Evolutionary conservation across 2,888 invertebrate species (phyloP), one percentile per base, ranked within the genome.

Genomic region (Diarsia dahlii): DNA sequence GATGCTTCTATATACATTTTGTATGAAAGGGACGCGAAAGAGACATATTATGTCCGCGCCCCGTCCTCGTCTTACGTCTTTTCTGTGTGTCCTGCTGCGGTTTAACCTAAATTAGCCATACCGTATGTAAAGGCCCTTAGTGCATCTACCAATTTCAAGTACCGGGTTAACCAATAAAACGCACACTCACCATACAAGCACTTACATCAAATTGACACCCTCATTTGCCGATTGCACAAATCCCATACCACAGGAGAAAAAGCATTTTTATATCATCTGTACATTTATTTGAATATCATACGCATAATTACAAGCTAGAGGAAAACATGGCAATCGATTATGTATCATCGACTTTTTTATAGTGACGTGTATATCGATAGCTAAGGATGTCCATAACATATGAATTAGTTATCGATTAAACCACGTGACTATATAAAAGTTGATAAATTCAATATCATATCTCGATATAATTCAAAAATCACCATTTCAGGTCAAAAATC

Each of bases 201-300:
- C 87, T 90, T 89, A 91, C 87, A 90, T 82, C 81, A 88, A 92
- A 91, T 90, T 91, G 90, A 92, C 93, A 93, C 92, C 92, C 91
- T 92, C 90, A 92, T 91, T 87, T 88, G 87, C 92, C 91, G 90
- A 92, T 91, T 89, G 88, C 91, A 91, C 89, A 87, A 78, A 78
- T 86, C 90, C 90, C 89, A 89, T 84, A 80, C 81, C 78, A 80
- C 65, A 82, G 85, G 84, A 84, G 88, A 87, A 84, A 80, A 87
- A 84, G 78, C 80, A 67, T 73, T 77, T 67, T 63, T 62, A 81
- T 82, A 86, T 82, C 80, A 86, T 82, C 81, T 90, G 86, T 89
- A 91, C 87, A 90, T 85, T 84, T 86, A 86, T 85, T 88, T 86
- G 39, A 83, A 74, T 85, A 84, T 76, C 48, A 86, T 84, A 87